Evolutionary conservation across 2,797 vertebrate genomes (phyloP).

Genomic region (Thripadectes ignobilis): DNA sequence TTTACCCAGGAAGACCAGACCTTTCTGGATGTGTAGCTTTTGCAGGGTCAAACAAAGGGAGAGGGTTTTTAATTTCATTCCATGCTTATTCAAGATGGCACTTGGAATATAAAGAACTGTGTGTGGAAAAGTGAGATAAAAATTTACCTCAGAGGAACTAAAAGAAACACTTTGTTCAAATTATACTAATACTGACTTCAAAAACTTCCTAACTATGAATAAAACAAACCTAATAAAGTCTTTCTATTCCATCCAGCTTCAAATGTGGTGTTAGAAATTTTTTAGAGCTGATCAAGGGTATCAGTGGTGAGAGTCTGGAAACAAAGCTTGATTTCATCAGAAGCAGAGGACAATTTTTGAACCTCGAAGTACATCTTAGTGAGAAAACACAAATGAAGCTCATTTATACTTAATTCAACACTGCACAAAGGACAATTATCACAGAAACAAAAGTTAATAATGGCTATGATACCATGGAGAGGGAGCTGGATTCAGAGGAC

Average conservation of each 20-base stretch:
- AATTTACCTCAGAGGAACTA: background rate
- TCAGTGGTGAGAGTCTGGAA: background rate
- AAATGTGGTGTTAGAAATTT: background rate
- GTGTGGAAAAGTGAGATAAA: background rate
- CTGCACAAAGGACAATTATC: background rate
- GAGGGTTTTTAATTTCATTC: background rate
- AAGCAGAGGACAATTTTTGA: background rate
- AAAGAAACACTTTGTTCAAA: background rate
- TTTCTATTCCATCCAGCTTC: background rate
- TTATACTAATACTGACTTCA: background rate
- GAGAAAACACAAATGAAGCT: background rate
- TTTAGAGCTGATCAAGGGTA: background rate
- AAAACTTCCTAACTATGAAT: background rate
- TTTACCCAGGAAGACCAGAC: background rate
- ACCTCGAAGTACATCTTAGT: background rate
- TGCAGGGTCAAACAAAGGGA: constrained; percentile 4
- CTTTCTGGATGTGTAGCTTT: background rate
- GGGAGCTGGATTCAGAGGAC: background rate
- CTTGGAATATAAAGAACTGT: background rate
- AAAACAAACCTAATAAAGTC: background rate
- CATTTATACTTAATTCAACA: background rate
- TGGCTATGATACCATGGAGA: background rate
- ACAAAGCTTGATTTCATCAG: background rate
- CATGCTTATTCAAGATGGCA: background rate
- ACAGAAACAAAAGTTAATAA: background rate